These are phyloP conservation scores for Apocrypta bakeri DNA, from an alignment of 1,140 invertebrate species.

Conservation along the genomic window DNA sequence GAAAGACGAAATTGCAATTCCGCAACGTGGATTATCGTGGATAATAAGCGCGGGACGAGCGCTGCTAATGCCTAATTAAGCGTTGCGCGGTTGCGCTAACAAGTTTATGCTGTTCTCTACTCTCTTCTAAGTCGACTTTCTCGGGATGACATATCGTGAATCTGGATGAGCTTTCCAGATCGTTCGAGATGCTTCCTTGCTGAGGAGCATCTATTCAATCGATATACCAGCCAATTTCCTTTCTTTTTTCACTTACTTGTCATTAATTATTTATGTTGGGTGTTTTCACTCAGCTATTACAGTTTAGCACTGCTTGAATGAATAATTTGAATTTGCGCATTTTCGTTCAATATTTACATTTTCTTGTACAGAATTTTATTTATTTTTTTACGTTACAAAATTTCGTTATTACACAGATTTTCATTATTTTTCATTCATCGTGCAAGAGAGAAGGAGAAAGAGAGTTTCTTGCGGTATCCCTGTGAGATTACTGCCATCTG, in stretches of 20 bases:
- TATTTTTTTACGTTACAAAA: no score
- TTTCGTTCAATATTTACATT: no score
- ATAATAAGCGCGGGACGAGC: neutral
- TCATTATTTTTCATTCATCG: neutral
- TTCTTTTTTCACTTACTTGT: neutral
- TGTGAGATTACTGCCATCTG: neutral
- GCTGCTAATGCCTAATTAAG: slow-evolving; percentile 22
- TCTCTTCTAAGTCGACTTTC: slow-evolving; percentile 14
- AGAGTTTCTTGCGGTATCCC: neutral
- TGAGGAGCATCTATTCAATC: slow-evolving; percentile 1
- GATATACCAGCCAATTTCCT: neutral
- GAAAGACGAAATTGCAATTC: neutral
- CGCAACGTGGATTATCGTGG: neutral
- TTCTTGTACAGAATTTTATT: no score
- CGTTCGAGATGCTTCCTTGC: slow-evolving; percentile 5
- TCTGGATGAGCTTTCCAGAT: slow-evolving; percentile 36
- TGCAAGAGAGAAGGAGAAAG: no score
- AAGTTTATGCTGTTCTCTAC: neutral
- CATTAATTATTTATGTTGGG: slow-evolving; percentile 28
- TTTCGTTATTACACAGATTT: no score
- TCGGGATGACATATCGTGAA: slow-evolving; percentile 41
- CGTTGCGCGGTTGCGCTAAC: neutral
- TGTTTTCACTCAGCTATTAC: neutral
- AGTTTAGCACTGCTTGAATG: no score
- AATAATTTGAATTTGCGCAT: no score